Percentiles rank a stretch among this genome's conserved stretches.
phyloP scores from a whole-genome alignment of 2,113 vertebrate species.

The Anolis sagrei region DNA sequence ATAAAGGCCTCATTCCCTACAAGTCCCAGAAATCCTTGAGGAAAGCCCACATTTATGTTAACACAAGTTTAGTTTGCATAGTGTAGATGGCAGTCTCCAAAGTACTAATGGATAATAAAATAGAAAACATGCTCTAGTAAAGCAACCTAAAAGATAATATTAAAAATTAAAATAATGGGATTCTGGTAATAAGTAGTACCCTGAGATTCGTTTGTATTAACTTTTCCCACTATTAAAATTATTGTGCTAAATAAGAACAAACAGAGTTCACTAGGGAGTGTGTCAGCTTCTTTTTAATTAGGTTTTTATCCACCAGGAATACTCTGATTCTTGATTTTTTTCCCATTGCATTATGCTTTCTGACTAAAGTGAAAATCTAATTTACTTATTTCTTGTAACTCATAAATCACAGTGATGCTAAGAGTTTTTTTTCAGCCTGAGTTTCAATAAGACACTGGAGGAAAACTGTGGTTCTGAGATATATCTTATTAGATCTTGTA shows the following conservation, averaged over 20 bases:
- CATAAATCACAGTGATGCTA: constrained; percentile 18
- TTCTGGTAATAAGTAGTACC: constrained; percentile 20
- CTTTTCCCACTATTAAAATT: constrained; percentile 33
- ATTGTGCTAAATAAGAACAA: constrained; percentile 35
- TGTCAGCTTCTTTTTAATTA: constrained; percentile 22
- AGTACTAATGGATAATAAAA: constrained; percentile 4
- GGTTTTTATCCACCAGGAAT: constrained; percentile 12
- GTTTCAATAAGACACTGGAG: neutral
- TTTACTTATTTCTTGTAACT: constrained; percentile 31
- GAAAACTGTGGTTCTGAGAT: neutral
- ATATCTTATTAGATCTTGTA: neutral
- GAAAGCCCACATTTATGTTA: neutral
- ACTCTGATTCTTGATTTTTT: constrained; percentile 15
- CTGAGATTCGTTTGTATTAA: constrained; percentile 13
- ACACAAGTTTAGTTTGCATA: neutral
- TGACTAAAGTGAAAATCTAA: constrained; percentile 27
- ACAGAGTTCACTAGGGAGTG: constrained; percentile 16
- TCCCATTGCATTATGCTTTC: constrained; percentile 19
- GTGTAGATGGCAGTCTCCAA: constrained; percentile 1
- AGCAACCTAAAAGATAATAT: constrained; percentile 6
- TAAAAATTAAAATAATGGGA: constrained; percentile 2
- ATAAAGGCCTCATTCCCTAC: neutral
- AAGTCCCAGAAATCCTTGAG: neutral
- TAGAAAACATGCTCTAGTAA: neutral
- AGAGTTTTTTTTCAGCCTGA: neutral